phyloP scores from a whole-genome alignment of 2,888 invertebrate genomes.

The Polydrusus pterygomalis region DNA sequence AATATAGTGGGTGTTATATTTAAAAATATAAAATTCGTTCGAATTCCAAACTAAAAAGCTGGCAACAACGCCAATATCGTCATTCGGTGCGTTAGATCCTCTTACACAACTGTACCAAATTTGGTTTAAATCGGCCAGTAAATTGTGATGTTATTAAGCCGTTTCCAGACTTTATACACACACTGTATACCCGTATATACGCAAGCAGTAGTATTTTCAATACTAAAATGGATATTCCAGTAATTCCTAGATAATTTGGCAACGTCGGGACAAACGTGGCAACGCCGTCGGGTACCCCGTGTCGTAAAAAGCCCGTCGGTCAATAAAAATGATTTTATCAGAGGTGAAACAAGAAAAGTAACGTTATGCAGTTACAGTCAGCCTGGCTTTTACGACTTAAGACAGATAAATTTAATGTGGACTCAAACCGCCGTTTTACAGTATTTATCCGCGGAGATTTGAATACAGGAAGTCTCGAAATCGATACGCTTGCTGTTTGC shows the following conservation, averaged over 20 bases:
- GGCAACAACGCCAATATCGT: no score
- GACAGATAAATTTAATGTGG: slow-evolving; percentile 36
- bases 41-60: no score
- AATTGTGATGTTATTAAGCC: no score
- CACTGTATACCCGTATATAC: no score
- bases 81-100: no score
- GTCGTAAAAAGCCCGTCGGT: slow-evolving; percentile 10
- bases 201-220: no score
- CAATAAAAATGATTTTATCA: slow-evolving; percentile 53
- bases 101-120: no score
- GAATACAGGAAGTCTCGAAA: slow-evolving; percentile 18
- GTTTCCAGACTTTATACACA: no score
- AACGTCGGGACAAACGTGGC: background rate
- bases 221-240: background rate
- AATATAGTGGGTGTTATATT: no score
- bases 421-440: background rate
- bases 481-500: background rate
- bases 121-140: no score
- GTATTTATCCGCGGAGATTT: background rate
- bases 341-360: slow-evolving; percentile 62
- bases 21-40: no score
- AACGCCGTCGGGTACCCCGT: background rate
- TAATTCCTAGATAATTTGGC: background rate
- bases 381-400: slow-evolving; percentile 45
- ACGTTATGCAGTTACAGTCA: slow-evolving; percentile 57